Evolutionary conservation across 2,888 invertebrate species (phyloP).

Genomic region (Parascotia fuliginaria): DNA sequence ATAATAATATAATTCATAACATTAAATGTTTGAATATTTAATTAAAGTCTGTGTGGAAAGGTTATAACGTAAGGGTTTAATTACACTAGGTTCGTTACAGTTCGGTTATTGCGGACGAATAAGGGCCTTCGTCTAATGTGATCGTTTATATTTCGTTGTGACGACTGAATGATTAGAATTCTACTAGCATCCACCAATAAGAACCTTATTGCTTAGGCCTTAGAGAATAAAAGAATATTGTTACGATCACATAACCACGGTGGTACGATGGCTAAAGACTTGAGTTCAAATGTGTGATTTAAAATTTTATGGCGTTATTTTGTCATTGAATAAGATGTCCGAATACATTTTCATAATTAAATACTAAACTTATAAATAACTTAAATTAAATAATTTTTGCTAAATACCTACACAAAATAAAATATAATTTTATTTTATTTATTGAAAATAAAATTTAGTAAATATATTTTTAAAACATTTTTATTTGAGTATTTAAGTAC

Average conservation of each 20-base stretch:
- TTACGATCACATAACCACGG: neutral
- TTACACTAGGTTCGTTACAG: neutral
- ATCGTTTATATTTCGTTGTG: slow-evolving; percentile 13
- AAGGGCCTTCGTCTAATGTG: slow-evolving; percentile 6
- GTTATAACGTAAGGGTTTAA: neutral
- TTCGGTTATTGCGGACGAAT: slow-evolving; percentile 3
- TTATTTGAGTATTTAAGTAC: no score
- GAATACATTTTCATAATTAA: no score
- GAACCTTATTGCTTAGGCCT: slow-evolving; percentile 6
- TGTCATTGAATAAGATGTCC: no score
- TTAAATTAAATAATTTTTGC: no score
- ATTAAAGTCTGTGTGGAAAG: neutral
- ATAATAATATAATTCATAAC: no score
- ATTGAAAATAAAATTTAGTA: no score
- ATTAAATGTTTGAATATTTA: neutral
- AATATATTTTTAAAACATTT: no score
- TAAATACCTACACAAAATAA: no score
- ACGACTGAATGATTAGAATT: slow-evolving; percentile 24
- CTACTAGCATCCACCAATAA: slow-evolving; percentile 16
- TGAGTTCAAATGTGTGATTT: no score
- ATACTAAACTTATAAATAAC: no score
- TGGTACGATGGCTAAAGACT: neutral
- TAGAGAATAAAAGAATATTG: slow-evolving; percentile 8
- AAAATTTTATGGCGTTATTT: no score
- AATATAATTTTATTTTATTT: no score